Base-by-base conservation (phyloP, 2,113 vertebrate genomes). In the Halcyon senegalensis region DNA sequence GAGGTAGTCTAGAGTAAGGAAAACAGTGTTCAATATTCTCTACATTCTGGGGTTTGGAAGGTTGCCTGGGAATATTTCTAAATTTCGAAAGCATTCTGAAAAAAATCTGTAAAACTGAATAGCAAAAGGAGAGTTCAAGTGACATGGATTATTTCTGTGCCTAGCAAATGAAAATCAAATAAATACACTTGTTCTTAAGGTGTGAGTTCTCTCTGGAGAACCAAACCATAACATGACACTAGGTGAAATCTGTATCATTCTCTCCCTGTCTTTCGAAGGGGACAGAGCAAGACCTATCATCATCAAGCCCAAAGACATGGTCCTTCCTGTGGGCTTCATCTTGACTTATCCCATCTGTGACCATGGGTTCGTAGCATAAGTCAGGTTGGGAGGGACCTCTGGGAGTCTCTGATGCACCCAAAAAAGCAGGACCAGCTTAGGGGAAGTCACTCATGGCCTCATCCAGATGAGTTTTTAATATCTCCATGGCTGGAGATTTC, bases 41-140 rank as follows among this genome's bases (percentile, higher is more conserved):
- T 66, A 7, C 74, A 72, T 91, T 87, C 86, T 84, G 67, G 73
- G 43, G 87, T 95, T 91, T 93, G 95, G 69, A 96, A 95, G 31
- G 62, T 66, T 93, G 73, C 80, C 94, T 91, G 66, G 73, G 69
- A 94, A 46, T 92, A 82, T 62, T 89, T 91, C 84, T 90, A 62
- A n/a, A 70, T 94, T 96, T 93, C 62, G 58, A 73, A 81, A 67
- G 37, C 80, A 93, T 91, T 84, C 67, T 89, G 67, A 73, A 66
- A 90, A 94, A 84, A 94, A 92, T 28, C 46, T 58, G 56, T 69
- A 43, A 64, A 89, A 73, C 51, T 72, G 64, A 66, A 77, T 90
- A 92, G 60, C 56, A 53, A 31, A 14, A 91, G 74, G 62, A 62
- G 33, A 77, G 59, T 70, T 84, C 56, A 77, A 63, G 50, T 77